phyloP scores from a whole-genome alignment of 2,888 invertebrate genomes.

The Eledona agricola region DNA sequence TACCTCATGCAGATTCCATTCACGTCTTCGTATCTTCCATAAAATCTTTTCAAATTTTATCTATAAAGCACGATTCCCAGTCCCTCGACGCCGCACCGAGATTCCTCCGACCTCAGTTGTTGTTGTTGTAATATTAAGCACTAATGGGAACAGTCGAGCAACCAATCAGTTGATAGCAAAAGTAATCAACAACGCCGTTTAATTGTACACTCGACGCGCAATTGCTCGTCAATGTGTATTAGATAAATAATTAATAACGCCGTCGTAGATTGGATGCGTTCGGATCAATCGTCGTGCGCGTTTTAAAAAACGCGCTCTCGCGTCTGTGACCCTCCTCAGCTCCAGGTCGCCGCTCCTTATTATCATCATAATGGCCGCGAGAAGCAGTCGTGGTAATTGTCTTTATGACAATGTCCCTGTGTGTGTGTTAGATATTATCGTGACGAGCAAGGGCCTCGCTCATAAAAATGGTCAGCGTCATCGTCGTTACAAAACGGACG shows the following conservation, averaged over 20 bases:
- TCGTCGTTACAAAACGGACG: conserved; percentile 33
- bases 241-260: conserved; percentile 33
- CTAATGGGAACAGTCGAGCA: conserved; percentile 33
- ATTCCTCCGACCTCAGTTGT: conserved; percentile 28
- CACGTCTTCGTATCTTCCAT: conserved; percentile 37
- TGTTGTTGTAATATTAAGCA: conserved; percentile 30
- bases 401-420: conserved; percentile 24
- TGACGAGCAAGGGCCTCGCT: conserved; percentile 27
- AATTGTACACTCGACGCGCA: conserved; percentile 28
- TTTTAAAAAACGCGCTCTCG: no score
- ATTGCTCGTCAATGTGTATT: conserved; percentile 30
- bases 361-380: conserved; percentile 27
- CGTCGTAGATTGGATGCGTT: conserved; percentile 26
- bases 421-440: conserved; percentile 15
- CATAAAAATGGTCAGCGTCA: conserved; percentile 31
- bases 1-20: conserved; percentile 34
- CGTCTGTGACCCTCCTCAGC: no score
- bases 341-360: conserved; percentile 17
- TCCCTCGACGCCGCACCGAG: conserved; percentile 12
- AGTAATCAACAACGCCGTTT: conserved; percentile 32
- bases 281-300: conserved; percentile 1
- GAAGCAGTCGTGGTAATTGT: conserved; percentile 30
- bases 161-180: conserved; percentile 34
- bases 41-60: conserved; percentile 38
- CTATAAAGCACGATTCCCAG: conserved; percentile 31